Evolutionary conservation across 1,140 invertebrate genomes (phyloP).

Genomic region (Kradibia gibbosae): DNA sequence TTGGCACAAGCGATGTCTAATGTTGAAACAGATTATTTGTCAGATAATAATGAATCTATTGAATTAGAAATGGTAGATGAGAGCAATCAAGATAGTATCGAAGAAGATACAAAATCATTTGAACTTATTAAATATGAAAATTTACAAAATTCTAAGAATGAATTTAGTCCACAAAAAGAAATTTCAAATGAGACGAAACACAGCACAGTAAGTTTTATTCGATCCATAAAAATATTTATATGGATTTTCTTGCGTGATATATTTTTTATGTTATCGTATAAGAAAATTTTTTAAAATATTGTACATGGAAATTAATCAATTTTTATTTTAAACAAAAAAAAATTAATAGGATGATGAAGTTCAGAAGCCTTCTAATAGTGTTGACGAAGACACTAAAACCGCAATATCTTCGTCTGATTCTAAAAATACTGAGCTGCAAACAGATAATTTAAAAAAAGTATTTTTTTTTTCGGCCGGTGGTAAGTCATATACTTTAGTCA

Average conservation of each 20-base stretch:
- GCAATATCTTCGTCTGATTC: not conserved
- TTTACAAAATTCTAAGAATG: constrained; percentile 13
- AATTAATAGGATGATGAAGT: constrained; percentile 18
- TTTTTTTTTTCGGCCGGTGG: constrained; percentile 50
- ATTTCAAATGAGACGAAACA: not conserved
- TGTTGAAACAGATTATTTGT: constrained; percentile 62
- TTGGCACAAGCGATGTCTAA: constrained; percentile 65
- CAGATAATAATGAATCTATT: constrained; percentile 56
- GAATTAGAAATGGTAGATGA: constrained; percentile 63
- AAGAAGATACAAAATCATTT: constrained; percentile 21
- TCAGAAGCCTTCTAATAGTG: not conserved
- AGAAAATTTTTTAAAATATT: not conserved
- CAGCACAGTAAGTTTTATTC: constrained; percentile 12
- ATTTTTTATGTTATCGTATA: not conserved
- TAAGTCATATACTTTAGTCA: constrained; percentile 61
- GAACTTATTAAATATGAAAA: constrained; percentile 24
- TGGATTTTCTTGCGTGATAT: not conserved
- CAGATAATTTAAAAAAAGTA: constrained; percentile 29
- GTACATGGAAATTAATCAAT: not conserved
- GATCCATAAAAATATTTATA: too few relatives aligned
- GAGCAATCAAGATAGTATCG: constrained; percentile 53
- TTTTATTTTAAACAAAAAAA: not conserved
- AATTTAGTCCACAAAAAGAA: constrained; percentile 23
- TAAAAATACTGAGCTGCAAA: not conserved
- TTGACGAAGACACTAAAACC: constrained; percentile 18